Evolutionary conservation across 1,140 invertebrate genomes (phyloP).

Genomic region (Pachyrhynchus sulphureomaculatus): DNA sequence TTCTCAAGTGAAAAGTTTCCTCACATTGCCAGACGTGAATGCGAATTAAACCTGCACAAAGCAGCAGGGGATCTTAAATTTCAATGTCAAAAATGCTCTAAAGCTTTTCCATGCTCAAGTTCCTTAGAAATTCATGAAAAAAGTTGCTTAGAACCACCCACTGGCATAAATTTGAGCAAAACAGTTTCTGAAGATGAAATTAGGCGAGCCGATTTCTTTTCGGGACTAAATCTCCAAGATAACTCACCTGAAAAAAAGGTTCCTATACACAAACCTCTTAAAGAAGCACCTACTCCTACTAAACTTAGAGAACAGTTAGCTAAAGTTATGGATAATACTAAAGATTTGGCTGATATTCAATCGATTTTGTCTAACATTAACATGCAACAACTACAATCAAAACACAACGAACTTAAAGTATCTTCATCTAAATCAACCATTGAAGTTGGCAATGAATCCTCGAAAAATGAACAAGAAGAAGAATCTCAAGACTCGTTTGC

Average conservation of each 20-base stretch:
- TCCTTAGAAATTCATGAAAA: conserved; percentile 68
- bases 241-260: conserved; percentile 52
- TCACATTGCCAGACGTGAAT: conserved; percentile 70
- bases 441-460: conserved; percentile 11
- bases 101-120: conserved; percentile 73
- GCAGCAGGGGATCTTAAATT: conserved; percentile 65
- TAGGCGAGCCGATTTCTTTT: conserved; percentile 75
- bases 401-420: conserved; percentile 51
- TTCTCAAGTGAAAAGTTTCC: conserved; percentile 78
- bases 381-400: conserved; percentile 57
- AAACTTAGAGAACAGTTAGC: conserved; percentile 36
- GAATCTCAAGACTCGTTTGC: conserved; percentile 79
- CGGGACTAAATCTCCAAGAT: conserved; percentile 74
- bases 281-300: not conserved
- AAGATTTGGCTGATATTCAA: conserved; percentile 81
- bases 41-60: conserved; percentile 68
- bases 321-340: conserved; percentile 54
- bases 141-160: conserved; percentile 53
- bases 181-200: conserved; percentile 56
- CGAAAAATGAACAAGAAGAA: conserved; percentile 60
- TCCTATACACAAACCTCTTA: not conserved
- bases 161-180: conserved; percentile 42
- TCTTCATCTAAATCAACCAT: conserved; percentile 47
- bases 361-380: conserved; percentile 74
- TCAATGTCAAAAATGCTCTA: conserved; percentile 69